Conservation (phyloP, 2,888 invertebrate species). For the Parnassius apollo region DNA sequence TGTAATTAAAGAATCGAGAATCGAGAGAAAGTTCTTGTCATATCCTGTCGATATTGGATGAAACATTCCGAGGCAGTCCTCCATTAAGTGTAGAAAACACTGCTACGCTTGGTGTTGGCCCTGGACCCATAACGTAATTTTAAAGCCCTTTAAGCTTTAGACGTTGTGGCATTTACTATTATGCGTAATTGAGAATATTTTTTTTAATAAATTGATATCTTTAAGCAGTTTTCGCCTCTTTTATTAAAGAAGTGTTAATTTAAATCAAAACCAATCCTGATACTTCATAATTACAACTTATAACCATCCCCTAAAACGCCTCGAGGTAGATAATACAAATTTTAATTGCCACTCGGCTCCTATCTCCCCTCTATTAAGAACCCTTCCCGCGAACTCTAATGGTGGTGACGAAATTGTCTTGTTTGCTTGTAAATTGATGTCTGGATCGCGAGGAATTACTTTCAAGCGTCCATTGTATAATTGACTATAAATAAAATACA, state of each 20-base stretch:
- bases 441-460: slow-evolving; percentile 30
- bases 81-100: too few relatives aligned
- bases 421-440: slow-evolving; percentile 45
- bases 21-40: too few relatives aligned
- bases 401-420: slow-evolving; percentile 41
- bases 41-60: too few relatives aligned
- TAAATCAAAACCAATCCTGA: slow-evolving; percentile 36
- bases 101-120: too few relatives aligned
- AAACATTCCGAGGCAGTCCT: too few relatives aligned
- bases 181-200: too few relatives aligned
- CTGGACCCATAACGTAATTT: too few relatives aligned
- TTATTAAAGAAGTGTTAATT: slow-evolving; percentile 30
- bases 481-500: slow-evolving; percentile 16
- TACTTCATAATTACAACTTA: slow-evolving; percentile 38
- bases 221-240: neutral
- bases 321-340: slow-evolving; percentile 46
- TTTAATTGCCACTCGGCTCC: slow-evolving; percentile 49
- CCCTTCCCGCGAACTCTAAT: slow-evolving; percentile 36
- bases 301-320: slow-evolving; percentile 34
- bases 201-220: neutral
- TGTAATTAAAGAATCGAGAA: too few relatives aligned
- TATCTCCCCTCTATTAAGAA: slow-evolving; percentile 31
- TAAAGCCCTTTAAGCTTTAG: too few relatives aligned
- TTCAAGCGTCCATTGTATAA: slow-evolving; percentile 20
- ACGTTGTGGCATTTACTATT: too few relatives aligned